Percentiles rank a stretch among this genome's conserved stretches.
Evolutionary conservation across 2,113 vertebrate species (phyloP).

Genomic region (Oreocharis arfaki): DNA sequence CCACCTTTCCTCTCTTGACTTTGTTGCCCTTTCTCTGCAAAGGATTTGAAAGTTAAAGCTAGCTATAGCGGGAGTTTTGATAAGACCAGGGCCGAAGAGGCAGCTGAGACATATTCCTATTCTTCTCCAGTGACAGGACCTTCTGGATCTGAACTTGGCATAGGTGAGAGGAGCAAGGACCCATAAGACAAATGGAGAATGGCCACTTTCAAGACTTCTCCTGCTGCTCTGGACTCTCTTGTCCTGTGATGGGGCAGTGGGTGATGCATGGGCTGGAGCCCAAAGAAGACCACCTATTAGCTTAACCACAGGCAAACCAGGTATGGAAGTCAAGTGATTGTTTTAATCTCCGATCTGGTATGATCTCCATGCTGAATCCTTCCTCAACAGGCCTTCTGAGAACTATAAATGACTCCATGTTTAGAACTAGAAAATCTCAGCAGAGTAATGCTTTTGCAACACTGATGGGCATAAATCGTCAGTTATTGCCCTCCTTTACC

Average conservation of each 20-base stretch:
- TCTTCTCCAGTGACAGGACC: not conserved
- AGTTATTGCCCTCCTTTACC: not conserved
- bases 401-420: not conserved
- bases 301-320: not conserved
- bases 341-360: not conserved
- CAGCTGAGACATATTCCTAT: not conserved
- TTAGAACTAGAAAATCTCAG: not conserved
- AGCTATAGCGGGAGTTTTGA: not conserved
- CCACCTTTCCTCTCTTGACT: not conserved
- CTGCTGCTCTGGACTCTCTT: not conserved
- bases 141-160: not conserved
- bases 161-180: not conserved
- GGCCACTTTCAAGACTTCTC: not conserved
- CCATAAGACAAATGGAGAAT: not conserved
- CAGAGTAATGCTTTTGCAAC: not conserved
- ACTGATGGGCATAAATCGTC: not conserved
- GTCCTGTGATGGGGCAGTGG: not conserved
- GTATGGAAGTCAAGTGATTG: not conserved
- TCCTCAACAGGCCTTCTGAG: not conserved
- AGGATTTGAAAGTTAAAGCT: not conserved
- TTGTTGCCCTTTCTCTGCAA: not conserved
- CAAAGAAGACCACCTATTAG: not conserved
- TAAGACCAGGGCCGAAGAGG: not conserved
- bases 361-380: not conserved
- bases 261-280: not conserved